phyloP scores from a whole-genome alignment of 2,113 vertebrate species.

The Eulacestoma nigropectus region DNA sequence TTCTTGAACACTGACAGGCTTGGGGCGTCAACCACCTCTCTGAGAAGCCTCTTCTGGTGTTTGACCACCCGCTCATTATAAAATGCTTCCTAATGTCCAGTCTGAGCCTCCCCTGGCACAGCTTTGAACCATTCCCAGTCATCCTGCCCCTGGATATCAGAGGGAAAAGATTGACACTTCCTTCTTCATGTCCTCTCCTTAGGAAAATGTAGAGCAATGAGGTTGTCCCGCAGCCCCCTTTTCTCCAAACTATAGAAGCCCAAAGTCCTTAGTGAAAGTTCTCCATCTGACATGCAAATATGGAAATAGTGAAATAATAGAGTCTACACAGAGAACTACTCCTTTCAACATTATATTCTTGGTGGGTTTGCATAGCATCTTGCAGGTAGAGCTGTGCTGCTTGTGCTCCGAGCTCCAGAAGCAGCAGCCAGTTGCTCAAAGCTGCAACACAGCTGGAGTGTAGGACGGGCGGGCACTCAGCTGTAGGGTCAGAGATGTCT shows the following conservation, averaged over 20 bases:
- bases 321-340: background rate
- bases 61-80: background rate
- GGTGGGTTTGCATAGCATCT: background rate
- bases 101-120: background rate
- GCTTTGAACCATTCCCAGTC: background rate
- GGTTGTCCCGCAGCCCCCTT: background rate
- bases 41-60: background rate
- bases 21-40: background rate
- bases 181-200: background rate
- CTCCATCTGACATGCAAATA: background rate
- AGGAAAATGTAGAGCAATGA: background rate
- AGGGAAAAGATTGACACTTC: background rate
- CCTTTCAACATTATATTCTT: fast-evolving
- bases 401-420: background rate
- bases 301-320: background rate
- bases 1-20: background rate
- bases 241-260: background rate
- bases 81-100: background rate
- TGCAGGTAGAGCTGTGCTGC: background rate
- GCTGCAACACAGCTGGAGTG: background rate
- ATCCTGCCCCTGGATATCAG: background rate
- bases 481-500: background rate
- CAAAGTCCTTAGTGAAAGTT: background rate
- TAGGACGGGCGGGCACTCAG: fast-evolving
- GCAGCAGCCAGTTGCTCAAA: background rate